A percentile compares a stretch with the other conserved stretches of the same genome.
Conservation (phyloP, 2,797 vertebrate genomes). For the Pipistrellus kuhlii region DNA sequence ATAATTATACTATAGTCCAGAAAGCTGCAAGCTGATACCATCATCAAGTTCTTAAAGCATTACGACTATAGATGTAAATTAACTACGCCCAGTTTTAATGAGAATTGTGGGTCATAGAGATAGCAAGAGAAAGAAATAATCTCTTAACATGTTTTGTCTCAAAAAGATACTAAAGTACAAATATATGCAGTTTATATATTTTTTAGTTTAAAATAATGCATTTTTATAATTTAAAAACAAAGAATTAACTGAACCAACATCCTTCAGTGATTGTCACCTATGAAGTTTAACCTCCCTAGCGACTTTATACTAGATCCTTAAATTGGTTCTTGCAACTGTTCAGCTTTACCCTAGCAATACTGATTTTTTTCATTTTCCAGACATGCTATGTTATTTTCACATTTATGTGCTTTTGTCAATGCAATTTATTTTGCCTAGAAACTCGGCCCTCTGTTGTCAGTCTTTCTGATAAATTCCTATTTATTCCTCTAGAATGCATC, state of each 20-base stretch:
- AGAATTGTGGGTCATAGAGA: slow-evolving; percentile 10
- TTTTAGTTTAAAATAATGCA: neutral
- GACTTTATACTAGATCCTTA: neutral
- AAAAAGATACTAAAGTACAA: slow-evolving; percentile 27
- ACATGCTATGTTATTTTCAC: slow-evolving; percentile 14
- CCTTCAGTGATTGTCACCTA: neutral
- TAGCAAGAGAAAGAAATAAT: neutral
- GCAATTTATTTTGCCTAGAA: slow-evolving; percentile 43
- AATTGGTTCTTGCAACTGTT: neutral
- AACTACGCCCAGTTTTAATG: neutral
- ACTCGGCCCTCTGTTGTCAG: neutral
- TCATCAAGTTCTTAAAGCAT: slow-evolving; percentile 27
- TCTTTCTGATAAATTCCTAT: slow-evolving; percentile 49
- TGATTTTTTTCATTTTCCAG: slow-evolving; percentile 14
- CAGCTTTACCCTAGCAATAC: neutral
- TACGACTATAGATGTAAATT: neutral
- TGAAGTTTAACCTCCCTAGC: slow-evolving; percentile 11
- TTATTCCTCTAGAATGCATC: neutral
- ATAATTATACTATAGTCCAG: neutral
- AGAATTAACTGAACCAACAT: neutral
- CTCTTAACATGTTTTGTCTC: neutral
- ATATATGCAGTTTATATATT: neutral
- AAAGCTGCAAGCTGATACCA: neutral
- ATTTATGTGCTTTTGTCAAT: slow-evolving; percentile 13
- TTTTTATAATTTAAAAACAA: slow-evolving; percentile 26